These are phyloP conservation scores for Pitangus sulphuratus DNA, from an alignment of 2,797 vertebrate genomes.

Conservation along the genomic window DNA sequence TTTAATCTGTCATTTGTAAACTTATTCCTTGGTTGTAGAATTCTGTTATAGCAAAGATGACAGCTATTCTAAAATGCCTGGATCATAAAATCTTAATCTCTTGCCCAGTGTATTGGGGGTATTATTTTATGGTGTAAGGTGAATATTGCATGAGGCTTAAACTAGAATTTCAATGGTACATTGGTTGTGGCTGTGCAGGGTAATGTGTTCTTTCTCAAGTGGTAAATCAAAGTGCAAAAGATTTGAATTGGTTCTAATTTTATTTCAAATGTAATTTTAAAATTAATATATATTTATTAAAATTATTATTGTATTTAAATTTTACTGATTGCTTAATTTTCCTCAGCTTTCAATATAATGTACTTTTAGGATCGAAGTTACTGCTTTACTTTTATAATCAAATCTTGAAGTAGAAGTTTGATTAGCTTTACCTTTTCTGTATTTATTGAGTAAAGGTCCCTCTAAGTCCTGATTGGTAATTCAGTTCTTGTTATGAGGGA, in stretches of 20 bases:
- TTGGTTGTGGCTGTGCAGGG: background rate
- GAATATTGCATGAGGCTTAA: background rate
- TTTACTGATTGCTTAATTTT: background rate
- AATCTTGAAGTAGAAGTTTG: background rate
- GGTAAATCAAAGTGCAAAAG: background rate
- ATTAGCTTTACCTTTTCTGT: background rate
- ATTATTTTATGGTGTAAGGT: background rate
- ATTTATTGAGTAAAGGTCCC: background rate
- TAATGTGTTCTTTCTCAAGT: background rate
- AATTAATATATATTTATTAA: background rate
- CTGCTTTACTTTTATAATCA: background rate
- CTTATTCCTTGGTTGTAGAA: background rate
- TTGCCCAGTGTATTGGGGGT: background rate
- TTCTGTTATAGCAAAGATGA: background rate
- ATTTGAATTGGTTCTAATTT: background rate
- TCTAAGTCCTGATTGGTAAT: background rate
- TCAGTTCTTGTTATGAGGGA: background rate
- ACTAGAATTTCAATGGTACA: background rate
- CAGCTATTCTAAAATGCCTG: background rate
- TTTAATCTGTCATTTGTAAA: background rate
- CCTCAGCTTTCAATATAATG: background rate
- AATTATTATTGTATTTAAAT: background rate
- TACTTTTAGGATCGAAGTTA: background rate
- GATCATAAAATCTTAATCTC: background rate
- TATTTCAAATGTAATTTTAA: background rate